phyloP scores from a whole-genome alignment of 2,797 vertebrate species.

The Scyliorhinus canicula region DNA sequence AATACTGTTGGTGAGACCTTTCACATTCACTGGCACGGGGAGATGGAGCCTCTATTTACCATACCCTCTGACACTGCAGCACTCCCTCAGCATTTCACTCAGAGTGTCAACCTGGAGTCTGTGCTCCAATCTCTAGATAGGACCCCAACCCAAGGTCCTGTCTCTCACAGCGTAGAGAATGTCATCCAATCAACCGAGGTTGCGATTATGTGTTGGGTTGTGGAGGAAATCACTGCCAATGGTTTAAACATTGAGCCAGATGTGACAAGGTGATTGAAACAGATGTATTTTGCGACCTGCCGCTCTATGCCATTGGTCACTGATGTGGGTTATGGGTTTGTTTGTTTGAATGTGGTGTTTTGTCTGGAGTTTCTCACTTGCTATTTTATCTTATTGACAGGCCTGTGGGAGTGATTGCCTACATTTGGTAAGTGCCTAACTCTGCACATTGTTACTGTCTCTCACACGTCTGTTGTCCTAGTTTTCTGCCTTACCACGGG shows the following conservation, averaged over 20 bases:
- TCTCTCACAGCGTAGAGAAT: background rate
- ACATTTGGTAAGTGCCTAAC: slow-evolving; percentile 76
- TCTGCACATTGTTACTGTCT: background rate
- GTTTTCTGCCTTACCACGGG: background rate
- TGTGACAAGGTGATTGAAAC: too few species aligned
- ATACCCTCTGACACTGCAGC: background rate
- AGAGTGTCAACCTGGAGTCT: background rate
- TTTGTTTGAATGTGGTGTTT: too few species aligned
- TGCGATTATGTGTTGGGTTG: background rate
- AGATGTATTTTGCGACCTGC: background rate
- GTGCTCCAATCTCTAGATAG: background rate
- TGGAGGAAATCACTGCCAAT: background rate
- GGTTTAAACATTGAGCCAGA: background rate
- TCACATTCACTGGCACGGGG: background rate
- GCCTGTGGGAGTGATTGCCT: slow-evolving; percentile 85
- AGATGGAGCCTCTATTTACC: background rate
- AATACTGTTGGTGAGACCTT: background rate
- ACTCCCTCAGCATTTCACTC: background rate
- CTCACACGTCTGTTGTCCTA: background rate
- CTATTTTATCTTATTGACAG: slow-evolving; percentile 54
- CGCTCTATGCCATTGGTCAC: background rate
- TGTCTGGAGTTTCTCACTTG: background rate
- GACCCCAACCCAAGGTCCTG: background rate
- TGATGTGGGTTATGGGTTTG: background rate
- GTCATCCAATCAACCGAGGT: rapidly evolving